These are phyloP conservation scores for Syngnathus acus DNA, from an alignment of 2,797 vertebrate genomes.

Conservation along the genomic window DNA sequence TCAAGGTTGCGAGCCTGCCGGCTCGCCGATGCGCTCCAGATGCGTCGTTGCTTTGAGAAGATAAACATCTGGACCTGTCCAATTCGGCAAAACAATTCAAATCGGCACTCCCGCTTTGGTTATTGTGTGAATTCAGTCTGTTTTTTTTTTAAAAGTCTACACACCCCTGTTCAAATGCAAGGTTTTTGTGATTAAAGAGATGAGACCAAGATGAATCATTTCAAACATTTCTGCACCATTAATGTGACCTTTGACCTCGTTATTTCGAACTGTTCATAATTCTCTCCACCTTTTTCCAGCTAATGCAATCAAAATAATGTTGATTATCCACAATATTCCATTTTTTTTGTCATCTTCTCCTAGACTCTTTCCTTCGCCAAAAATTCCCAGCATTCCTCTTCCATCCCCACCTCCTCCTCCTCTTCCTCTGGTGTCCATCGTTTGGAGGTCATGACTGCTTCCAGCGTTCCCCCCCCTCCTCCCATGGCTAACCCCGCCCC, in stretches of 20 bases:
- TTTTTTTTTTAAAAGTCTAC: too few species aligned
- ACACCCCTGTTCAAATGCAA: too few species aligned
- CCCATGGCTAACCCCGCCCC: constrained; percentile 20
- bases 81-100: background rate
- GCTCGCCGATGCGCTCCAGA: background rate
- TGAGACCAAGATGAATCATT: too few species aligned
- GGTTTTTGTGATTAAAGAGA: too few species aligned
- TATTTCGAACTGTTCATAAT: background rate
- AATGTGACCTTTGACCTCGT: too few species aligned
- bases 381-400: constrained; percentile 66
- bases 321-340: background rate
- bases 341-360: constrained; percentile 25
- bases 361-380: constrained; percentile 27
- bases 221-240: too few species aligned
- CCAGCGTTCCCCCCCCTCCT: constrained; percentile 33
- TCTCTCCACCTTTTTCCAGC: background rate
- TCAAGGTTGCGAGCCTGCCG: background rate
- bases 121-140: background rate
- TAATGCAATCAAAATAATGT: background rate
- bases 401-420: constrained; percentile 65
- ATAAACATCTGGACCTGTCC: background rate
- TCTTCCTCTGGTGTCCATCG: constrained; percentile 32
- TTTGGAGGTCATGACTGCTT: constrained; percentile 7
- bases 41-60: background rate
- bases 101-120: too few species aligned